phyloP scores from a whole-genome alignment of 1,140 invertebrate genomes.

The Schlechtendalia chinensis region DNA sequence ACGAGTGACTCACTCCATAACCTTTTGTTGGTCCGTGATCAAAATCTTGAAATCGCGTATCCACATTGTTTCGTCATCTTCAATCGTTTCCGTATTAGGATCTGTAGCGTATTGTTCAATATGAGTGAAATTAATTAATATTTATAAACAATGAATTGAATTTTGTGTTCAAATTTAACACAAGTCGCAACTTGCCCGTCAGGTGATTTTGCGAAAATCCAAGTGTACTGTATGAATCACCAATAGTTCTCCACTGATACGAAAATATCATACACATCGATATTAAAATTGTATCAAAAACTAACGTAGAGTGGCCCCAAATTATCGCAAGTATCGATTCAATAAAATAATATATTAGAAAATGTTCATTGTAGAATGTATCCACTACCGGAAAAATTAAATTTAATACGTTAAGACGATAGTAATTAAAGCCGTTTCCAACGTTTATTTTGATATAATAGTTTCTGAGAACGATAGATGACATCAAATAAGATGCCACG shows the following conservation, averaged over 20 bases:
- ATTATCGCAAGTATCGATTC: not conserved
- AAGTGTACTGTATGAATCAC: not conserved
- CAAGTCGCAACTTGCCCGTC: not conserved
- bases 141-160: too few species aligned
- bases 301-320: not conserved
- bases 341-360: not conserved
- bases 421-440: not conserved
- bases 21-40: not conserved
- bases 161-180: not conserved
- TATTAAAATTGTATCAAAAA: not conserved
- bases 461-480: not conserved
- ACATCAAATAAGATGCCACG: not conserved
- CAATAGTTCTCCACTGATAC: not conserved
- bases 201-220: not conserved
- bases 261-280: not conserved
- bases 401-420: not conserved
- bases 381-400: not conserved
- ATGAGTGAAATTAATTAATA: not conserved
- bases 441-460: not conserved
- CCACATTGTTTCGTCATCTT: too few species aligned
- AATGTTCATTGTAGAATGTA: constrained; percentile 5
- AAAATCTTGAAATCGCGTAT: not conserved
- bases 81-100: not conserved
- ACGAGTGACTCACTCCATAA: not conserved
- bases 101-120: too few species aligned